phyloP scores from a whole-genome alignment of 2,797 vertebrate genomes.

The Sebastes melanostomus region DNA sequence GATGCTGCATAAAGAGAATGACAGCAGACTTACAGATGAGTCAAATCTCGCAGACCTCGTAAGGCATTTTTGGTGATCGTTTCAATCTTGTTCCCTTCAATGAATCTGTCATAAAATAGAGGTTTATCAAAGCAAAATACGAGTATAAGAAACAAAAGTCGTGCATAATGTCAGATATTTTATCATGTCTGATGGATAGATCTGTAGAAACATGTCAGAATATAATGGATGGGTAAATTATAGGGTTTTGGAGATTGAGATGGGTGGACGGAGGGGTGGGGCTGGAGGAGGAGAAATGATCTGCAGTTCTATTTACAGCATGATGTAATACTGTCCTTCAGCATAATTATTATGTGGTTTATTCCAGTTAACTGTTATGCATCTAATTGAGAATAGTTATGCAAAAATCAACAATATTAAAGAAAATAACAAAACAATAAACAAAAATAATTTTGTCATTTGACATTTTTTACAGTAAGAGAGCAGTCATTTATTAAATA shows the following conservation, averaged over 20 bases:
- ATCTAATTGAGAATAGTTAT: neutral
- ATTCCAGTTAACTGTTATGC: neutral
- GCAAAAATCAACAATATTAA: neutral
- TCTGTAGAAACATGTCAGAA: neutral
- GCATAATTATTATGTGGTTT: neutral
- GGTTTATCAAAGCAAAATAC: neutral
- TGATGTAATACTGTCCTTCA: neutral
- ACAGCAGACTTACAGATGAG: constrained; percentile 92
- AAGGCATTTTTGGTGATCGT: constrained; percentile 92
- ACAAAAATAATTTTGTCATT: neutral
- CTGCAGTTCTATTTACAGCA: neutral
- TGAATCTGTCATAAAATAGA: constrained; percentile 84
- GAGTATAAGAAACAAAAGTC: neutral
- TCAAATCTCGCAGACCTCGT: constrained; percentile 92
- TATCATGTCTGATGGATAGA: neutral
- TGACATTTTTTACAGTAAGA: neutral
- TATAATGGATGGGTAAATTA: neutral
- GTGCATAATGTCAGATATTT: neutral
- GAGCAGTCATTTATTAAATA: neutral
- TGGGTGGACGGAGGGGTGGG: neutral
- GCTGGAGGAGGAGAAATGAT: neutral
- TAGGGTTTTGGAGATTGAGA: neutral
- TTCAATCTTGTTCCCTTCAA: constrained; percentile 97
- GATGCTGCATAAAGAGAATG: neutral
- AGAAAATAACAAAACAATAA: neutral